Evolutionary conservation across 1,140 invertebrate species (phyloP).

Genomic region (Cheumatopsyche charites): DNA sequence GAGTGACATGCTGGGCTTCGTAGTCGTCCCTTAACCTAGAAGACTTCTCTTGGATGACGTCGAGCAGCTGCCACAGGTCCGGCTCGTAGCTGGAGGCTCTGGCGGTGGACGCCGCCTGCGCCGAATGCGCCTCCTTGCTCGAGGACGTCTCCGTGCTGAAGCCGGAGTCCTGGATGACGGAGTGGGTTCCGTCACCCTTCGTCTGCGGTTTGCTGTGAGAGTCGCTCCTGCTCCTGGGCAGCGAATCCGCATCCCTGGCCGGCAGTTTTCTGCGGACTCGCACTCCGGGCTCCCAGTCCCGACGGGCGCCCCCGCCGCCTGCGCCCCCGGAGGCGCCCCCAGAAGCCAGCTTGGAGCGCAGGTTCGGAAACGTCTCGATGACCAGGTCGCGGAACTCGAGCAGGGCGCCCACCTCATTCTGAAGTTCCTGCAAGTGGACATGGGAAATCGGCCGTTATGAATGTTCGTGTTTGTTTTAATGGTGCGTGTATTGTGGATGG

Average conservation of each 20-base stretch:
- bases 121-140: constrained; percentile 74
- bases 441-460: too few relatives aligned
- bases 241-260: constrained; percentile 64
- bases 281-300: constrained; percentile 80
- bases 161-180: constrained; percentile 80
- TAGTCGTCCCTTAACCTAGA: constrained; percentile 77
- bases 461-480: too few relatives aligned
- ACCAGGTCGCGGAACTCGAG: constrained; percentile 89
- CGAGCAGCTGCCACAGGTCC: constrained; percentile 82
- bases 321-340: constrained; percentile 53
- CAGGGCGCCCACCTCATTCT: constrained; percentile 88
- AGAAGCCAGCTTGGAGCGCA: constrained; percentile 77
- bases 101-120: constrained; percentile 58
- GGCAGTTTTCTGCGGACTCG: constrained; percentile 72
- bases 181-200: constrained; percentile 63
- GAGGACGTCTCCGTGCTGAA: constrained; percentile 84
- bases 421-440: constrained; percentile 69
- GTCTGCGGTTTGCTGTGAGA: constrained; percentile 64
- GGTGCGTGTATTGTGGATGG: too few relatives aligned
- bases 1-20: constrained; percentile 59
- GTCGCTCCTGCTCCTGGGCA: constrained; percentile 69
- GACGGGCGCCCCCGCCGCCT: constrained; percentile 54
- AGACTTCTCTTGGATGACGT: constrained; percentile 83
- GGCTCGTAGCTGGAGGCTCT: constrained; percentile 66
- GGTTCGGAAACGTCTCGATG: constrained; percentile 89